Evolutionary conservation across 2,888 invertebrate species (phyloP), one percentile per base, ranked within the genome.

Genomic region (Diadromus collaris): DNA sequence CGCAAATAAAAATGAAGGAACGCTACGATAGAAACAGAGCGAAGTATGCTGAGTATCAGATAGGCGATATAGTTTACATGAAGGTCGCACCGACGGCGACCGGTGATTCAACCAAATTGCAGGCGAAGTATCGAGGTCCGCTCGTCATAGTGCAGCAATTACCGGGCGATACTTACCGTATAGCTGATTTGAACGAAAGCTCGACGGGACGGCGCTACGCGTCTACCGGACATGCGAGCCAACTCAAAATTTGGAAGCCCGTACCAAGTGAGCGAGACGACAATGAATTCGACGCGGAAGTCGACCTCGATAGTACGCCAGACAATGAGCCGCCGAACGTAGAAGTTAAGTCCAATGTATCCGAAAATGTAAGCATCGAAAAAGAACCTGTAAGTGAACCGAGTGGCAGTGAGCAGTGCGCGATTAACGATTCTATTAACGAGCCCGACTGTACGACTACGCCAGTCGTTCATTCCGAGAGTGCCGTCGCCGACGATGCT

Each of bases 101-200:
- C 32, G 32, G 69, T 0, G 74, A 78, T 21, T 74, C 74, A 0
- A 78, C 78, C 0, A 78, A 78, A 51, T 38, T 78, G 0, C 80
- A 77, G n/a, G 51, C 65, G 0, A 61, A 61, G 13, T 70, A 48
- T 7, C 32, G 60, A 16, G 60, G 48, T 16, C 70, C 61, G 5
- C 13, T 60, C n/a, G 60, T 70, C 0, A 34, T 70, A 4, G 21
- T 60, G 4, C 27, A 44, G 6, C 29, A 32, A 16, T 16, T 32
- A 1, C 21, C 58, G 2, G 6, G 29, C 0, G 44, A 69, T 29
- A 69, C 69, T 2, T 69, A 58, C 7, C 16, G 32, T 6, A 41
- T 68, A 5, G n/a, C 44, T 1, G 58, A 29, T n/a, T 5, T 60
- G 10, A 13, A 44, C 21, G 60, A 61, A 1, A n/a, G 44, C 6